Base-by-base conservation (phyloP, 1,140 invertebrate genomes). In the Globodera rostochiensis region DNA sequence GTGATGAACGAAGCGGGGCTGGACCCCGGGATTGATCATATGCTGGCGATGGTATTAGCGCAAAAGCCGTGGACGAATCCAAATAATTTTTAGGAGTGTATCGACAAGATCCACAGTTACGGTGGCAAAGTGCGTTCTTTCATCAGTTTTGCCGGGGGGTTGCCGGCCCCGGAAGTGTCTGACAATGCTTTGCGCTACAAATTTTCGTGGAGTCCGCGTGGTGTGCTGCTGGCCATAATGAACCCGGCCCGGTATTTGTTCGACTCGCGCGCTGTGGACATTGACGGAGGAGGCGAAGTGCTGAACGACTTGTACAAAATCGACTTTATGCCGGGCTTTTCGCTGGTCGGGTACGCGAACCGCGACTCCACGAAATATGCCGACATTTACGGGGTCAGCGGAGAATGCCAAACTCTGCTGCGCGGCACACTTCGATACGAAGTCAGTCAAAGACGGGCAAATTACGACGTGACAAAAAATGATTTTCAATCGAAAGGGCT, bases 1-100 rank as follows among this genome's bases (percentile, higher is more conserved):
- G 93, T 98, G 70, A 91, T 98, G 93, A 98, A 94, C 89, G 97
- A 99, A 91, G 93, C 98, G 0, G 98, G 98, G 6, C 91, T 99
- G 7, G 98, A 99, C 90, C 98, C 98, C 1, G 97, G 97, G 4
- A 94, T 99, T 83, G 98, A 99, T 90, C 98, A 99, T 91, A 92
- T 99, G 70, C 90, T 99, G 73, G 98, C 98, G 0, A 93, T 98
- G 90, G 57, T 64, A 64, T 15, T 64, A 36, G 36, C 36, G 15
- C 57, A 64, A 6, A 19, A 5, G 19, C 13, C 15, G 19, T n/a
- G 11, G 11, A 53, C 50, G 7, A 1, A 53, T 53, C 4, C 50
- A 9, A 7, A 53, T 11, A 60, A 6, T 6, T 11, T 64, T 64
- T 19, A 64, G 57, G 96, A 99, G 90, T 97, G 95, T 90, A 97